Base-by-base conservation (phyloP, 2,888 invertebrate genomes). In the Conus canariensis region DNA sequence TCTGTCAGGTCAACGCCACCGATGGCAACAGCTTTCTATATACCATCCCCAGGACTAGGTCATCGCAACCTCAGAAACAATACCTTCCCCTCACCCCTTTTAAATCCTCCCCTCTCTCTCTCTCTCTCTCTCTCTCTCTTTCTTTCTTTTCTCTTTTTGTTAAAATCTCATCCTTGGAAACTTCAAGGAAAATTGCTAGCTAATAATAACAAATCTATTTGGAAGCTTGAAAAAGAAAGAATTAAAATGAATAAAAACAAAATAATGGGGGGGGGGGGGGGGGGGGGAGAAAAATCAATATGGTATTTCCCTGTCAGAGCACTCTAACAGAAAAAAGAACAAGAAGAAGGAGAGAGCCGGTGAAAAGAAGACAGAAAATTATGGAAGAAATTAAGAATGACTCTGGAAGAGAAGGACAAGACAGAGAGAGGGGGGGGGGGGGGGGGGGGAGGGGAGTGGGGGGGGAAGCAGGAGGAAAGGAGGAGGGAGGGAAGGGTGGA, bases 171-270 rank as follows among this genome's bases (percentile, higher is more conserved):
- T 25, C 64, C 12, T 56, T 25, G n/a, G 30, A 22, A 22, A 25
- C 60, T 45, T 25, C 58, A 30, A 88, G 56, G 70, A 19, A 67
- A 67, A 74, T 70, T 19, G 70, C 30, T 67, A 88, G 25, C 30
- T 30, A 88, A 70, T 67, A 70, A 80, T 80, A 80, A 80, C 77
- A 80, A 22, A 80, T 80, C 77, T 80, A 80, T 80, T 80, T 10
- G 82, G 25, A 83, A 83, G 19, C 64, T 16, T 45, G 45, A 22
- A 58, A 19, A 16, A n/a, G 58, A 22, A 77, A 56, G 82, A 22
- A 77, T 25, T 9, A 30, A 83, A 25, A 58, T 22, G 56, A 82
- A 19, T 0, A 12, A 1, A 22, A 56, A 56, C 7, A 58, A 56
- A 83, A 83, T 6, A 83, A 83, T 6, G 30, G 16, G 25, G 30